A percentile compares a stretch with the other conserved stretches of the same genome.
phyloP scores from a whole-genome alignment of 1,140 invertebrate genomes.

The Listronotus oregonensis region DNA sequence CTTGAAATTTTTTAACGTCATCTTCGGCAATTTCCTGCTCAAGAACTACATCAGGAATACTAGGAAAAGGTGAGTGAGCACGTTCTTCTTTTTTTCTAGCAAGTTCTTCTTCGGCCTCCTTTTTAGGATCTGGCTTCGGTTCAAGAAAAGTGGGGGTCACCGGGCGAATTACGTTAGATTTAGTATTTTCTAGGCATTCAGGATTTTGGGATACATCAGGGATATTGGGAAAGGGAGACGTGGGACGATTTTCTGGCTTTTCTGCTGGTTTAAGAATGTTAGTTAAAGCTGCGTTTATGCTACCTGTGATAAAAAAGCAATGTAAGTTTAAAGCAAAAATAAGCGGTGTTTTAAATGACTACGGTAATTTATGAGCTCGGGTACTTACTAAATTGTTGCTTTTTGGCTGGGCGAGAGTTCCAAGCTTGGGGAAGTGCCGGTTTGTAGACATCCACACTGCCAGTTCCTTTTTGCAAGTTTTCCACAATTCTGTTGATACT shows the following conservation, averaged over 20 bases:
- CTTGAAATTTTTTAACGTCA: constrained; percentile 38
- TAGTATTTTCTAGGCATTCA: constrained; percentile 32
- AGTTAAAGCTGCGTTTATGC: constrained; percentile 40
- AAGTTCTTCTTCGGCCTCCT: constrained; percentile 36
- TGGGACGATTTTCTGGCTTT: constrained; percentile 31
- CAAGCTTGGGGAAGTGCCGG: constrained; percentile 61
- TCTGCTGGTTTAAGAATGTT: constrained; percentile 33
- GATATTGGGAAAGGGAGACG: constrained; percentile 49
- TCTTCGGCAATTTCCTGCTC: constrained; percentile 35
- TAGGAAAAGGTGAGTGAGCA: constrained; percentile 45
- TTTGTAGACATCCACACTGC: constrained; percentile 56
- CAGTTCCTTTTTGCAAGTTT: constrained; percentile 52
- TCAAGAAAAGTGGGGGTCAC: constrained; percentile 41
- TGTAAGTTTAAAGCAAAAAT: background rate
- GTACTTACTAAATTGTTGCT: constrained; percentile 46
- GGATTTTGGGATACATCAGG: constrained; percentile 45
- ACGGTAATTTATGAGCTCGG: background rate
- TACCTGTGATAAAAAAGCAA: constrained; percentile 40
- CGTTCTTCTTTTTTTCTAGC: constrained; percentile 25
- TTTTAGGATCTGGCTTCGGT: constrained; percentile 28
- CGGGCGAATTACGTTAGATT: constrained; percentile 33
- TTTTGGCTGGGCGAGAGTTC: constrained; percentile 52
- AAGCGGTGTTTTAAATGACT: background rate
- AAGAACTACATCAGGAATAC: constrained; percentile 44
- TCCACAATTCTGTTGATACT: constrained; percentile 55